Base-by-base conservation (phyloP, 2,888 invertebrate genomes). In the Craniophora ligustri region DNA sequence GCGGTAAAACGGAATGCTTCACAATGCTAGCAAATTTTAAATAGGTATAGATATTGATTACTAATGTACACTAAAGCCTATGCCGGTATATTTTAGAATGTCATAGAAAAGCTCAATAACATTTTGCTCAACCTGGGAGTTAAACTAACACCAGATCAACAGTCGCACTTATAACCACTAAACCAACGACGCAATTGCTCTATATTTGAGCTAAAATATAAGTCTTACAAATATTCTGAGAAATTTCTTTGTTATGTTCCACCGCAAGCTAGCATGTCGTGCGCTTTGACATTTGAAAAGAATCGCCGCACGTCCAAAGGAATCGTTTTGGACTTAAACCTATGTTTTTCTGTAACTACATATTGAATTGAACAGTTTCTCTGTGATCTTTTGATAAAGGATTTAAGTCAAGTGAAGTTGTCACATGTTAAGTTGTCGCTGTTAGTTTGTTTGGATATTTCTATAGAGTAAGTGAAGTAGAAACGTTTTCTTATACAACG, bases 211-310 rank as follows among this genome's bases (percentile, higher is more conserved):
- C n/a, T n/a, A n/a, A n/a, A n/a, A n/a, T n/a, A n/a, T n/a, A n/a
- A n/a, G n/a, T n/a, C n/a, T n/a, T n/a, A n/a, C n/a, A n/a, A n/a
- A n/a, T n/a, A n/a, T n/a, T n/a, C n/a, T n/a, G n/a, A n/a, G n/a
- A n/a, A n/a, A 19, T 13, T 28, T 38, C 39, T 55, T 41, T 60
- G 40, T 36, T 18, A n/a, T n/a, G 19, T 36, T 6, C 15, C 19
- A 39, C 31, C 16, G 4, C n/a, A 2, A 3, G 7, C 38, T 14
- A 19, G 38, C 39, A 18, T 36, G 35, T 31, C 11, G 18, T 45
- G 38, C 38, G 40, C 69, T 57, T 18, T 57, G 36, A 57, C 21
- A 18, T 62, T n/a, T n/a, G n/a, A n/a, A n/a, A n/a, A n/a, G n/a
- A n/a, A n/a, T n/a, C n/a, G n/a, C n/a, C 48, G 38, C 21, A 42